phyloP scores from a whole-genome alignment of 2,113 vertebrate genomes.

The Trematomus loennbergii region DNA sequence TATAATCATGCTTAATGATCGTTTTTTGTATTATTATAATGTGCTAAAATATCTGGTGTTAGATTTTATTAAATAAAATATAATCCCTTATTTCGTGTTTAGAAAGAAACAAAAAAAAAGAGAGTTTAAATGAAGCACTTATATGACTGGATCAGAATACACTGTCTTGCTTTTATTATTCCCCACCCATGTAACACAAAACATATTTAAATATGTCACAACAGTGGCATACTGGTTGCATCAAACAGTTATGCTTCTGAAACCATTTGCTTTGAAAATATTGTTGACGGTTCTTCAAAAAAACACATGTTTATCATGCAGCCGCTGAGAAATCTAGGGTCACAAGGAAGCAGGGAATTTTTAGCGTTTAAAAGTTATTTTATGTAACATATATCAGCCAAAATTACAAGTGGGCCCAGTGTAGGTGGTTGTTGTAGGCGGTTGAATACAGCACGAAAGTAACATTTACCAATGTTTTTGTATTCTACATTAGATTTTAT shows the following conservation, averaged over 20 bases:
- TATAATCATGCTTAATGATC: not conserved
- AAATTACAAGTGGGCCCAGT: slow-evolving; percentile 6
- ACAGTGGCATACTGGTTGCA: slow-evolving; percentile 41
- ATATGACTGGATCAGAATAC: slow-evolving; percentile 7
- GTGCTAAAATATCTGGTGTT: not conserved
- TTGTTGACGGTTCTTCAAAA: slow-evolving; percentile 35
- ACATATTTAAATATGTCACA: slow-evolving; percentile 35
- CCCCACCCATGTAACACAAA: slow-evolving; percentile 30
- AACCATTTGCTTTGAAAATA: slow-evolving; percentile 49
- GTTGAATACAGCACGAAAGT: slow-evolving; percentile 13
- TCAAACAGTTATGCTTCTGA: slow-evolving; percentile 38
- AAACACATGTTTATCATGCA: slow-evolving; percentile 40
- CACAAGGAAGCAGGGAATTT: slow-evolving; percentile 23
- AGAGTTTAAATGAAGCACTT: not conserved
- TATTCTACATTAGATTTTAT: slow-evolving; percentile 14
- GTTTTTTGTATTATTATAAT: not conserved
- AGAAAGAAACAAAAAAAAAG: not conserved
- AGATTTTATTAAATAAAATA: slow-evolving; percentile 10
- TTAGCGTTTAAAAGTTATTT: slow-evolving; percentile 44
- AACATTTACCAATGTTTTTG: slow-evolving; percentile 7
- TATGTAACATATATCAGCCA: slow-evolving; percentile 18
- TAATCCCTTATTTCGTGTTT: not conserved
- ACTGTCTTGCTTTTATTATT: slow-evolving; percentile 23
- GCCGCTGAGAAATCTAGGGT: slow-evolving; percentile 35
- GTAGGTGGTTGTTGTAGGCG: slow-evolving; percentile 5